Evolutionary conservation across 2,113 vertebrate genomes (phyloP), one percentile per base, ranked within the genome.

Genomic region (Pygoscelis antarcticus): DNA sequence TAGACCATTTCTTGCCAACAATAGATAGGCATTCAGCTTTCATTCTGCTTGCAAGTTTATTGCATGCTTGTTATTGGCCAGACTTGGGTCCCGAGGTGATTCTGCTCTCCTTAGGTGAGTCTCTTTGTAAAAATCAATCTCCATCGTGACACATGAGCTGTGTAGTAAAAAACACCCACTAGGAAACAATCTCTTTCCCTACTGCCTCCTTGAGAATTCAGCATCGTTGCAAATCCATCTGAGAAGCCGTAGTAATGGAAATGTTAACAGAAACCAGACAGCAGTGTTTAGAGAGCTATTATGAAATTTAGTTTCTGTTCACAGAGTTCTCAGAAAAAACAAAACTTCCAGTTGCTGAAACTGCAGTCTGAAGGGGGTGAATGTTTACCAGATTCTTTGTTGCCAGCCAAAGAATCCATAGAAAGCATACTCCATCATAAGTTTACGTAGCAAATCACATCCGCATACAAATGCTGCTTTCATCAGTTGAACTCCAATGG

Each of bases 261-360:
- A 91, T 46, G 80, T 88, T 96, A 96, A 90, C 78, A 93, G 57
- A 90, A 95, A 77, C 89, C 61, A 96, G 95, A 93, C 83, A 90
- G 76, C n/a, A 64, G 54, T 75, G 69, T 93, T 93, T 75, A 65
- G 64, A 96, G 76, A 80, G 72, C 76, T 93, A 22, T 94, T 90
- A 90, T 44, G 87, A 97, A 95, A 96, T 91, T 77, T 55, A 92
- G 62, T 89, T 97, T 87, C 96, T 97, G 79, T 97, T 97, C 92
- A 90, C 83, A 95, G 66, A 89, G 61, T 95, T 96, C 87, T 90
- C 76, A 97, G 89, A 80, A 97, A 96, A 96, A 81, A 34, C 55
- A 95, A 97, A 83, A 93, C 54, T 93, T 96, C 51, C 61, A 74
- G 70, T 78, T 92, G 79, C 89, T 95, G 69, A 95, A 97, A 83